A percentile compares a stretch with the other conserved stretches of the same genome.
Conservation (phyloP, 2,888 invertebrate species). For the Antheraea assamensis region DNA sequence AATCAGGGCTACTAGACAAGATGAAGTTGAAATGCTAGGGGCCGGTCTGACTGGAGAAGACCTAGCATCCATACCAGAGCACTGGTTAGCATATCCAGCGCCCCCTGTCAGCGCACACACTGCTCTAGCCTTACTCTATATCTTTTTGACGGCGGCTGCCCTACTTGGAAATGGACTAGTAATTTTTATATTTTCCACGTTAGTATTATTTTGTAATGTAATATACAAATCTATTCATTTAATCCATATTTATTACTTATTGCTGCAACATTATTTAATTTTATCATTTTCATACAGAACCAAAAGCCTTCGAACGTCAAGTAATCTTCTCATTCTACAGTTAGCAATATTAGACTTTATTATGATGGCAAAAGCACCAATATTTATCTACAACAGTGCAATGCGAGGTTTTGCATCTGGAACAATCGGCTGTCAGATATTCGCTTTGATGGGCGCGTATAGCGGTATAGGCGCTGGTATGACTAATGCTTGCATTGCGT, state of each 20-base stretch:
- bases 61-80: slow-evolving; percentile 88
- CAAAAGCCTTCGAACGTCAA: slow-evolving; percentile 88
- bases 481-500: slow-evolving; percentile 93
- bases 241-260: too few relatives aligned
- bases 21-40: slow-evolving; percentile 81
- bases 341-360: slow-evolving; percentile 91
- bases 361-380: slow-evolving; percentile 93
- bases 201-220: slow-evolving; percentile 55
- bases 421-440: slow-evolving; percentile 88
- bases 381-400: slow-evolving; percentile 93
- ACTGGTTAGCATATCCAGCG: slow-evolving; percentile 91
- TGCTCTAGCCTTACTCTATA: slow-evolving; percentile 88
- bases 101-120: slow-evolving; percentile 92
- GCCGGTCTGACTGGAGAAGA: slow-evolving; percentile 91
- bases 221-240: not conserved
- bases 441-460: slow-evolving; percentile 88
- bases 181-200: slow-evolving; percentile 92
- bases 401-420: slow-evolving; percentile 89
- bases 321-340: slow-evolving; percentile 92
- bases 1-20: slow-evolving; percentile 49
- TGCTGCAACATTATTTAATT: not conserved
- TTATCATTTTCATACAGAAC: slow-evolving; percentile 71
- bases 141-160: slow-evolving; percentile 87
- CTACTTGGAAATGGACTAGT: slow-evolving; percentile 92
- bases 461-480: slow-evolving; percentile 90